Evolutionary conservation across 1,140 invertebrate species (phyloP).

Genomic region (Luehdorfia chinensis): DNA sequence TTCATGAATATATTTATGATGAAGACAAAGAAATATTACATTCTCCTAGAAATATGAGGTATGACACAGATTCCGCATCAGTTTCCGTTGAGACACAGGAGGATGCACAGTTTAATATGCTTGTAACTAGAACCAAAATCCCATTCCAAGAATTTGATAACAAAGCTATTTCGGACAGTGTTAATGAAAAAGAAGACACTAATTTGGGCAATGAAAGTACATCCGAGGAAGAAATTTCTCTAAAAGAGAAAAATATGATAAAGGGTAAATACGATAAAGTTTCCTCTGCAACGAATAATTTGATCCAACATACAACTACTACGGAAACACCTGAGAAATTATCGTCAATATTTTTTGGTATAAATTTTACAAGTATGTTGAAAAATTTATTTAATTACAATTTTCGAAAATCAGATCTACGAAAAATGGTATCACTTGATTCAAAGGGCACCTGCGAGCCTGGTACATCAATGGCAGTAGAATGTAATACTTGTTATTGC

Average conservation of each 20-base stretch:
- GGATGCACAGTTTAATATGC: background rate
- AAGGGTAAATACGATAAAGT: no score
- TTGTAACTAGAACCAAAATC: background rate
- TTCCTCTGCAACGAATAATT: no score
- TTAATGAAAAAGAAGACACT: background rate
- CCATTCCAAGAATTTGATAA: no score
- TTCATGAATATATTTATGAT: background rate
- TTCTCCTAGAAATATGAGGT: background rate
- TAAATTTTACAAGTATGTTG: no score
- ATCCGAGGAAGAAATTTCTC: background rate
- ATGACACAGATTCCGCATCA: background rate
- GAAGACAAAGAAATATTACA: background rate
- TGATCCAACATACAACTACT: no score
- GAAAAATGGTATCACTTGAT: conserved; percentile 37
- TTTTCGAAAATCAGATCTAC: conserved; percentile 20
- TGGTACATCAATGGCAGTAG: conserved; percentile 19
- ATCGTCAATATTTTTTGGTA: no score
- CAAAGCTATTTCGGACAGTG: no score
- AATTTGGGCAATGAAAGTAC: conserved; percentile 4
- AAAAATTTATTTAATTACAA: conserved; percentile 17
- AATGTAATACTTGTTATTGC: conserved; percentile 53
- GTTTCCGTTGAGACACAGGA: background rate
- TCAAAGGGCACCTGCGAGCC: conserved; percentile 30
- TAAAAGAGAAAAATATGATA: background rate
- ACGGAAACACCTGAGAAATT: no score